phyloP scores from a whole-genome alignment of 2,888 invertebrate species.

The Amiota minor region DNA sequence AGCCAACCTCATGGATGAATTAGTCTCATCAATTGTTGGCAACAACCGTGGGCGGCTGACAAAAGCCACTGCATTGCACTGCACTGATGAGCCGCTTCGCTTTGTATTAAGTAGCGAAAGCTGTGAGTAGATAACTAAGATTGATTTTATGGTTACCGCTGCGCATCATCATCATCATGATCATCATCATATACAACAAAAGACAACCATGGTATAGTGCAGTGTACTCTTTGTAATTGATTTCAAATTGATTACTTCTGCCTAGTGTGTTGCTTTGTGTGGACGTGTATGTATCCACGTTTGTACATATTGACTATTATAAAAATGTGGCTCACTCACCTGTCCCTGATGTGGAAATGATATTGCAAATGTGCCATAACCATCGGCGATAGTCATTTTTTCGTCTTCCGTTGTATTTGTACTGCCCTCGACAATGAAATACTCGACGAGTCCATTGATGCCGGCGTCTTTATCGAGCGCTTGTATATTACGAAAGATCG shows the following conservation, averaged over 20 bases:
- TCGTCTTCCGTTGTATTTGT: constrained; percentile 75
- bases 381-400: constrained; percentile 82
- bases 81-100: constrained; percentile 1
- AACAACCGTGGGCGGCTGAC: constrained; percentile 32
- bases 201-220: neutral
- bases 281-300: neutral
- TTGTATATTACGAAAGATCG: constrained; percentile 86
- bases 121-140: constrained; percentile 22
- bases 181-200: neutral
- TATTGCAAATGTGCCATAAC: constrained; percentile 87
- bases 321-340: constrained; percentile 58
- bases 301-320: neutral
- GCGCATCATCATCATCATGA: constrained; percentile 15
- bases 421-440: constrained; percentile 83
- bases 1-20: constrained; percentile 9
- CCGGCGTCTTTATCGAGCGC: constrained; percentile 90
- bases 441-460: constrained; percentile 90
- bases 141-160: constrained; percentile 25
- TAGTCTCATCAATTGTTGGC: constrained; percentile 9
- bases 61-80: constrained; percentile 11
- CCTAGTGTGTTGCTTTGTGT: neutral
- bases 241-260: constrained; percentile 15
- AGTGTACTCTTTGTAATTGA: constrained; percentile 20
- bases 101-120: constrained; percentile 22
- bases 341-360: constrained; percentile 91